Base-by-base conservation (phyloP, 2,113 vertebrate genomes). In the Laticauda laticaudata region DNA sequence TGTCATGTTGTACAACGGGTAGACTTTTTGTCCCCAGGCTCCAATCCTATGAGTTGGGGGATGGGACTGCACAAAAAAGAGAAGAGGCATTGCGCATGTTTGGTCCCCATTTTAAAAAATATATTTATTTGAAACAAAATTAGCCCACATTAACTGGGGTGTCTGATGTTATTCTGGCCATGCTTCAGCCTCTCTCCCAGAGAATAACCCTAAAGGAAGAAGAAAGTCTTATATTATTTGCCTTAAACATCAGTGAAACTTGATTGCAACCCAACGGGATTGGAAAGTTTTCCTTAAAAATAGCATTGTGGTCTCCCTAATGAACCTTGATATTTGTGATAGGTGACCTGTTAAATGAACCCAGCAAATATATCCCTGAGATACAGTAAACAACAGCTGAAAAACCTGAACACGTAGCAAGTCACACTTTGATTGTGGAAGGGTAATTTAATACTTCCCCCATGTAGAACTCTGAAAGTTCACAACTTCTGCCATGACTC, bases 241-340 rank as follows among this genome's bases (percentile, higher is more conserved):
- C 51, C 14, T 43, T 34, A 56, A 89, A 55, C 88, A 55, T 23
- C 10, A 75, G 15, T 14, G 87, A 85, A 57, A 54, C 34, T 23
- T 55, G 64, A 85, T 24, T 53, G 43, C 10, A 91, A 48, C 45
- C 45, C 26, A 88, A 45, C 23, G 20, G 21, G 12, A 86, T 24
- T 1, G 1, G 94, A 29, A 94, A 89, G 91, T 88, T 86, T 61
- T 94, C 89, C 89, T 94, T 92, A 96, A 93, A 87, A 95, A 94
- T 95, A 88, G 61, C 56, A 75, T 29, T 55, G 55, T 86, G 11
- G 21, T 86, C 8, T 53, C 59, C 64, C 45, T 57, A 51, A 5
- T 53, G 55, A 90, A 92, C 59, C 7, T 18, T 81, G 39, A 59
- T 51, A 0, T 0, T 64, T 75, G 29, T 86, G 34, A 4, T 9